Evolutionary conservation across 2,888 invertebrate genomes (phyloP).

Genomic region (Ophion ellenae): DNA sequence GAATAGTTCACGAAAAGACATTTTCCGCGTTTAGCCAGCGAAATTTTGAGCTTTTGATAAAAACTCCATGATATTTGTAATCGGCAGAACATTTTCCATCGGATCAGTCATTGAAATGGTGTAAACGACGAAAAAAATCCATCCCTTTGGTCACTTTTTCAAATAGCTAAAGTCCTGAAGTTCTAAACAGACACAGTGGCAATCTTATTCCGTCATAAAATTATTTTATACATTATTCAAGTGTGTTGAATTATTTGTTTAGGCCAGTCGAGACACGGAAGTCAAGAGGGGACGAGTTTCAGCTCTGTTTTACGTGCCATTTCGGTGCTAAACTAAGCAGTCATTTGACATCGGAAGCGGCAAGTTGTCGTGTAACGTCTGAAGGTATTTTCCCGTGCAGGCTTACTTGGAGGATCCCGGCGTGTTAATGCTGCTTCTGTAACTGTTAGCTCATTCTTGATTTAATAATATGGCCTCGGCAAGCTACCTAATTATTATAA

Average conservation of each 20-base stretch:
- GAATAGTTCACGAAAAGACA: too few relatives aligned
- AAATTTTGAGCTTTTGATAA: too few relatives aligned
- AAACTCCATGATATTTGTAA: too few relatives aligned
- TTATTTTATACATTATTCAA: too few relatives aligned
- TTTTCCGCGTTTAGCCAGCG: too few relatives aligned
- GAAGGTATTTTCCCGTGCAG: constrained; percentile 24
- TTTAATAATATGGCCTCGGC: constrained; percentile 56
- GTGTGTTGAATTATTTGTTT: constrained; percentile 19
- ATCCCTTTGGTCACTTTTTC: too few relatives aligned
- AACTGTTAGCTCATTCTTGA: constrained; percentile 57
- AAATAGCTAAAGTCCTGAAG: too few relatives aligned
- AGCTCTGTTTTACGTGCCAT: constrained; percentile 29
- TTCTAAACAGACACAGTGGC: too few relatives aligned
- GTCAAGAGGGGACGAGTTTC: background rate
- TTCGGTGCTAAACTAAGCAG: constrained; percentile 15
- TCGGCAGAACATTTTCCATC: too few relatives aligned
- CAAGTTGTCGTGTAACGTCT: constrained; percentile 11
- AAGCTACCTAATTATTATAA: constrained; percentile 64
- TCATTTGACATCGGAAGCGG: constrained; percentile 25
- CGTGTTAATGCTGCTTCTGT: constrained; percentile 37
- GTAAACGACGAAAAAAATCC: too few relatives aligned
- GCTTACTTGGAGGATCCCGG: constrained; percentile 36
- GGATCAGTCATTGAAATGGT: too few relatives aligned
- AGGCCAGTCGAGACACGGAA: background rate
- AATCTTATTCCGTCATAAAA: too few relatives aligned